phyloP scores from a whole-genome alignment of 2,797 vertebrate species.

The Oreortyx pictus region DNA sequence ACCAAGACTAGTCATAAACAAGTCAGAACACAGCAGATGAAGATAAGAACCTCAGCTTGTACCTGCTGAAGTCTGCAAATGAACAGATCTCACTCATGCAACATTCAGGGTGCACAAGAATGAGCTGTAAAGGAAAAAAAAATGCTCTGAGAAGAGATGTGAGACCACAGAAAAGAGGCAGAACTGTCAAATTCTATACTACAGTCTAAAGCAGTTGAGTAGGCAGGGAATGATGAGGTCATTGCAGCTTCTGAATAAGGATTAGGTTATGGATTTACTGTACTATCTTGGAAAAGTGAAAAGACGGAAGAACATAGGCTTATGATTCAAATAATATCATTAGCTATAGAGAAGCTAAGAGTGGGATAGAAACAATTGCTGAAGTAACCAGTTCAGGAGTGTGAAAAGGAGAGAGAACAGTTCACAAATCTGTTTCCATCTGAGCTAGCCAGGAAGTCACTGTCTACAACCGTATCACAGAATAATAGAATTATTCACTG shows the following conservation, averaged over 20 bases:
- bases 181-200: neutral
- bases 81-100: neutral
- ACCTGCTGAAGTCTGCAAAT: neutral
- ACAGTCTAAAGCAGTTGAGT: neutral
- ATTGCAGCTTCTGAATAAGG: neutral
- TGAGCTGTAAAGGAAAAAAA: neutral
- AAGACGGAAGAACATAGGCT: neutral
- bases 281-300: neutral
- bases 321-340: neutral
- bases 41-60: neutral
- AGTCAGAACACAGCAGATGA: neutral
- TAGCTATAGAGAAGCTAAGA: neutral
- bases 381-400: neutral
- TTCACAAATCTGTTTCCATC: too few species aligned
- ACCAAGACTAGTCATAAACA: neutral
- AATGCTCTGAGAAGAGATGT: neutral
- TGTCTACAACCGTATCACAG: too few species aligned
- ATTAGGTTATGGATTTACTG: neutral
- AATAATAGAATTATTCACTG: too few species aligned
- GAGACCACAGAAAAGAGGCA: neutral
- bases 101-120: neutral
- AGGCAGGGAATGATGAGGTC: neutral
- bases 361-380: neutral
- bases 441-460: too few species aligned
- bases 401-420: neutral